Percentiles rank a stretch among this genome's conserved stretches.
Conservation (phyloP, 2,113 vertebrate species). For the Entomyzon cyanotis region DNA sequence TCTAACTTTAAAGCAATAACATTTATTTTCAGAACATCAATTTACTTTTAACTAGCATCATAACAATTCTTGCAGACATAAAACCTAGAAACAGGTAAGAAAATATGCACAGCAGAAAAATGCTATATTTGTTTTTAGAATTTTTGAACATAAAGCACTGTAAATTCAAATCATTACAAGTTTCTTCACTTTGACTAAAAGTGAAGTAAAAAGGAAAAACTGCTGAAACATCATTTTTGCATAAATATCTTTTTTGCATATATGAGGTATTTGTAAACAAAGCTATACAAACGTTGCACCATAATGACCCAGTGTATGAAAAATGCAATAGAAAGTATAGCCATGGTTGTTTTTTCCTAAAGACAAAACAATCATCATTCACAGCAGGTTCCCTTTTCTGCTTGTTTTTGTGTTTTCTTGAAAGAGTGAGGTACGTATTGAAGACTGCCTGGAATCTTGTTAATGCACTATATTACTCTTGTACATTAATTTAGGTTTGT, state of each 20-base stretch:
- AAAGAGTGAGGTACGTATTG: background rate
- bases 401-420: background rate
- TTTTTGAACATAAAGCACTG: background rate
- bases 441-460: background rate
- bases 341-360: background rate
- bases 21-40: background rate
- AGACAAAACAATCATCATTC: background rate
- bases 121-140: background rate
- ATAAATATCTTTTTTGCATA: background rate
- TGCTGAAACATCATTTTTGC: background rate
- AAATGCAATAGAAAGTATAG: background rate
- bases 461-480: background rate
- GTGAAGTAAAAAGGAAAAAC: background rate
- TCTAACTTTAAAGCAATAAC: background rate
- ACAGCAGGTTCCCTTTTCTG: background rate
- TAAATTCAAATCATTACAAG: background rate
- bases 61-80: background rate
- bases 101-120: background rate
- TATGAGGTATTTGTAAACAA: background rate
- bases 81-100: background rate
- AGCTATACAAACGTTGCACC: background rate
- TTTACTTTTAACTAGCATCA: background rate
- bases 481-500: background rate
- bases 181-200: background rate
- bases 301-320: background rate